Percentiles rank a stretch among this genome's conserved stretches.
phyloP scores from a whole-genome alignment of 2,113 vertebrate genomes.

The Lagenorhynchus albirostris region DNA sequence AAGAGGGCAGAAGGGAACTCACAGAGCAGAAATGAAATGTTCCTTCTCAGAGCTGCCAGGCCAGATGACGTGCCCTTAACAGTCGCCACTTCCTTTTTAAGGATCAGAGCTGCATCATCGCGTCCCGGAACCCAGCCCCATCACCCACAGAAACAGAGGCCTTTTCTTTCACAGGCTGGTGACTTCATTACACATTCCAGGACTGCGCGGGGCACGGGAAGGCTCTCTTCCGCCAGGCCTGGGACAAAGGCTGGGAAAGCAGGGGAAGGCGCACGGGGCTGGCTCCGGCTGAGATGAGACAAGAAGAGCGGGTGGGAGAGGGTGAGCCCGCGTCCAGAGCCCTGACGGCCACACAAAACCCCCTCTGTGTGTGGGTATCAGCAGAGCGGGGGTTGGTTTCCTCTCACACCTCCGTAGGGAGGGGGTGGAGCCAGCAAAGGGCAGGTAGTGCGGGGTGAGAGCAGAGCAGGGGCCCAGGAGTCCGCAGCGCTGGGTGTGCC shows the following conservation, averaged over 20 bases:
- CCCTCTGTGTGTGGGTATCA: background rate
- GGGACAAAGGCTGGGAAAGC: constrained; percentile 9
- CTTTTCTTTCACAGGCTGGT: constrained; percentile 45
- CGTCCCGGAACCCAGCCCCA: background rate
- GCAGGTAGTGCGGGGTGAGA: fast-evolving
- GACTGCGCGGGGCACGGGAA: background rate
- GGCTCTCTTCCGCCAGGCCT: background rate
- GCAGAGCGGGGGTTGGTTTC: background rate
- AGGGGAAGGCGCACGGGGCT: fast-evolving
- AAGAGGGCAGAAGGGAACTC: background rate
- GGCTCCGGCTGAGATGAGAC: background rate
- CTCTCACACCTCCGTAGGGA: background rate
- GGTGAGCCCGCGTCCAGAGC: fast-evolving
- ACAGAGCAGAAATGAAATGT: background rate
- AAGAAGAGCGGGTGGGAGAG: background rate
- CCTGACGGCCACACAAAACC: background rate
- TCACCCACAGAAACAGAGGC: constrained; percentile 45
- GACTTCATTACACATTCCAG: constrained; percentile 56
- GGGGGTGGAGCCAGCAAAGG: background rate
- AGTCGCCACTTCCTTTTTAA: constrained; percentile 51
- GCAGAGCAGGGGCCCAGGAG: fast-evolving
- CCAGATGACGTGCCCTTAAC: constrained; percentile 51
- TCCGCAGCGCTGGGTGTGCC: fast-evolving
- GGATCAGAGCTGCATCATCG: background rate
- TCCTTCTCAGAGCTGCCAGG: constrained; percentile 31